Conservation (phyloP, 2,888 invertebrate genomes). For the Sminthurinus aureus region DNA sequence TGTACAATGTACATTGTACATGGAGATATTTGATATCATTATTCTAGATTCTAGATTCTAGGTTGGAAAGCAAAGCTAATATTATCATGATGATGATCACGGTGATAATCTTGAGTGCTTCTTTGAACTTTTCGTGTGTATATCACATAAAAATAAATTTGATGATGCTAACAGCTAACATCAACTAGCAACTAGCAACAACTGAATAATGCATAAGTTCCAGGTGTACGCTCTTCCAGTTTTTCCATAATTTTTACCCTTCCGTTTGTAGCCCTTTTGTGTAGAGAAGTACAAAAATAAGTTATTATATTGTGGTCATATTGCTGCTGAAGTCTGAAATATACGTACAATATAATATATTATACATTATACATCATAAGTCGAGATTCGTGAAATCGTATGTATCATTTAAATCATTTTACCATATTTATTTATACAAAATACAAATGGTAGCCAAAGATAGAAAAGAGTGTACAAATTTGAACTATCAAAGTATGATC, state of each 20-base stretch:
- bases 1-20: no score
- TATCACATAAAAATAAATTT: not conserved
- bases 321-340: not conserved
- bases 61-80: not conserved
- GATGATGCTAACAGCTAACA: no score
- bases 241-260: not conserved
- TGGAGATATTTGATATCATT: not conserved
- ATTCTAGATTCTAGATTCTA: no score
- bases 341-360: not conserved
- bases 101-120: not conserved
- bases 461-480: not conserved
- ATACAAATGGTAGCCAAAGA: not conserved
- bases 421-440: not conserved
- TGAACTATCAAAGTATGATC: not conserved
- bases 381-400: not conserved
- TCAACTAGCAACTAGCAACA: not conserved
- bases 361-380: not conserved
- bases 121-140: conserved; percentile 3
- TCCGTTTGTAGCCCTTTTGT: not conserved
- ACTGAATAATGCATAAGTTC: conserved; percentile 11
- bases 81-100: not conserved
- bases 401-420: not conserved
- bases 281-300: not conserved
- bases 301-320: not conserved
- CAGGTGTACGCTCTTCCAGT: not conserved